Base-by-base conservation (phyloP, 2,113 vertebrate genomes). In the Atherinomorus stipes region DNA sequence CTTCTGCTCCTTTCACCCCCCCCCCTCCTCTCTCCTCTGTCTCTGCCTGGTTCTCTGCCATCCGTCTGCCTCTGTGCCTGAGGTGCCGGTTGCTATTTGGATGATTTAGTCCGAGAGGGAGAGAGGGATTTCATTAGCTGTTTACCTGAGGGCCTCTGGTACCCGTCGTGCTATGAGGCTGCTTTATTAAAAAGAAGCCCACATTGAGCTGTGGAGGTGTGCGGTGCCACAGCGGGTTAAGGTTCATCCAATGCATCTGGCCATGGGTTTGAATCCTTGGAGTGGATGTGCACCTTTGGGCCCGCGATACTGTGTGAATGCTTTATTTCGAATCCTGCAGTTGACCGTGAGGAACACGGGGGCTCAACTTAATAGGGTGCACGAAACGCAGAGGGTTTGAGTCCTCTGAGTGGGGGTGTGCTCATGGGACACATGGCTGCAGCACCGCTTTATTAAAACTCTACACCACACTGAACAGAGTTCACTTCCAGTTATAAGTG, bases 91-190 rank as follows among this genome's bases (percentile, higher is more conserved):
- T 87, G 85, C 88, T 93, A 91, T 93, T 93, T 91, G 91, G 92
- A 93, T 93, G 90, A 93, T 91, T 91, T 89, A 90, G 90, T 88
- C 81, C 21, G 23, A 83, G 83, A 76, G 86, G 88, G 86, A 91
- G 65, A 85, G 61, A 85, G 91, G 91, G 93, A 92, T 93, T 94
- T 91, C 91, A 93, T 93, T 91, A 92, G 90, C 86, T 91, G 89
- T 92, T 90, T 92, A 90, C 88, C 89, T 88, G 84, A 80, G 88
- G 88, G 87, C 88, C 83, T 85, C 73, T 88, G 85, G 77, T 86
- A 85, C 87, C 85, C 79, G 78, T 74, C 73, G 83, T 83, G 86
- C 72, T 80, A 37, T 83, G 80, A 79, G 67, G 76, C 79, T 76
- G 80, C 84, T 91, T 91, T 89, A 91, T 91, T 88, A 79, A 63